These are phyloP conservation scores for Chlorops oryzae DNA, from an alignment of 1,140 invertebrate genomes.

Conservation along the genomic window DNA sequence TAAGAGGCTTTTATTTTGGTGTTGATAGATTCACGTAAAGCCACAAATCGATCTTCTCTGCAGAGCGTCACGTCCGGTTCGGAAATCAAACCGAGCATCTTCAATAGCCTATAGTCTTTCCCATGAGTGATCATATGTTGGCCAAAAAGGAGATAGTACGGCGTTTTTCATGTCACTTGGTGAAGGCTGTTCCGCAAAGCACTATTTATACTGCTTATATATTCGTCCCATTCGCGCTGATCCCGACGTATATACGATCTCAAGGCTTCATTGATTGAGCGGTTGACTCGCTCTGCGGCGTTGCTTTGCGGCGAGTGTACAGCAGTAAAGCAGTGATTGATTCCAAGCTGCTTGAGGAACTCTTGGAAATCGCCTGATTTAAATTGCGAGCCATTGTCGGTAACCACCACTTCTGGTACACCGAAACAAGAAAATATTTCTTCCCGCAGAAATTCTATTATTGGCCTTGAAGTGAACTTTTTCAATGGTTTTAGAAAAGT, in stretches of 20 bases:
- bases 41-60: not conserved
- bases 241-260: slow-evolving; percentile 2
- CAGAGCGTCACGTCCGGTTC: not conserved
- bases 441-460: not conserved
- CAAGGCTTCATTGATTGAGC: slow-evolving; percentile 2
- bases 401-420: slow-evolving; percentile 9
- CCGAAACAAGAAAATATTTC: slow-evolving; percentile 10
- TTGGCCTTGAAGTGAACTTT: not conserved
- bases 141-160: slow-evolving; percentile 1
- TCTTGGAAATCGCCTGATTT: slow-evolving; percentile 4
- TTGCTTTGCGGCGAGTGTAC: slow-evolving; percentile 1
- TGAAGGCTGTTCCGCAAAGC: slow-evolving; percentile 2
- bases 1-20: not conserved
- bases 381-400: slow-evolving; percentile 15
- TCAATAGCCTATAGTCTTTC: not conserved
- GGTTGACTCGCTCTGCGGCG: slow-evolving; percentile 5
- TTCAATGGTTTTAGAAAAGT: slow-evolving; percentile 5
- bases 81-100: not conserved
- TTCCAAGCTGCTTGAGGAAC: slow-evolving; percentile 1
- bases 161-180: not conserved
- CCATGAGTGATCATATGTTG: slow-evolving; percentile 4
- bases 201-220: slow-evolving; percentile 2
- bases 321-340: slow-evolving; percentile 3
- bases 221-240: slow-evolving; percentile 9
- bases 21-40: not conserved